These are phyloP conservation scores for Triplophysa dalaica DNA, from an alignment of 2,113 vertebrate genomes.

Conservation along the genomic window DNA sequence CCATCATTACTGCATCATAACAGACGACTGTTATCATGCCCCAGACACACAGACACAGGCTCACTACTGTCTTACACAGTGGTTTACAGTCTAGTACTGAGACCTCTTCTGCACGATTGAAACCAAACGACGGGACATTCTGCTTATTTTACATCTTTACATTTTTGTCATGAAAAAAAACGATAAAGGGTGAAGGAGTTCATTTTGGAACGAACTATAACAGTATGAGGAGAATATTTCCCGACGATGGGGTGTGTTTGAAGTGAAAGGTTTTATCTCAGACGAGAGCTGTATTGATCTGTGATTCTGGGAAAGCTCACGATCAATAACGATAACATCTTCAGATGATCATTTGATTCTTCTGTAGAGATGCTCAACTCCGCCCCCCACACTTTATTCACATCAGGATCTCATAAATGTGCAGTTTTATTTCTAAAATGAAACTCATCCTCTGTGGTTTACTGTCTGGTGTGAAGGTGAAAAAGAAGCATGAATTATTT, in stretches of 20 bases:
- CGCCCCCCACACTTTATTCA: not conserved
- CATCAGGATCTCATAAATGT: no score
- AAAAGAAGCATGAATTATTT: slow-evolving; percentile 19
- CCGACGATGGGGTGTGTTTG: no score
- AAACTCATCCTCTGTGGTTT: not conserved
- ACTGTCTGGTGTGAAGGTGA: not conserved
- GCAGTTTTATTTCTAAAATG: not conserved
- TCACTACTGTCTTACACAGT: no score
- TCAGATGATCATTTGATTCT: not conserved
- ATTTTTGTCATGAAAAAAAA: no score
- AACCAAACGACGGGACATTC: no score
- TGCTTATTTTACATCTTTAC: no score
- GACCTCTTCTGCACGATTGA: no score
- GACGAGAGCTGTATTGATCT: slow-evolving; percentile 38
- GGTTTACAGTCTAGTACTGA: no score
- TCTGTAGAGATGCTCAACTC: not conserved
- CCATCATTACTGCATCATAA: slow-evolving; percentile 52
- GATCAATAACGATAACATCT: slow-evolving; percentile 44
- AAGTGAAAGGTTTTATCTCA: slow-evolving; percentile 24
- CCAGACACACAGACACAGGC: no score
- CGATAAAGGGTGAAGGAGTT: no score
- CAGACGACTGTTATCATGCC: not conserved
- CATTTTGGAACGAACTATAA: no score
- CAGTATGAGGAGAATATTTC: no score
- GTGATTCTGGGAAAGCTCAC: slow-evolving; percentile 31